Percentiles rank a stretch among this genome's conserved stretches.
Evolutionary conservation across 1,140 invertebrate genomes (phyloP).

Genomic region (Brachionus plicatilis): DNA sequence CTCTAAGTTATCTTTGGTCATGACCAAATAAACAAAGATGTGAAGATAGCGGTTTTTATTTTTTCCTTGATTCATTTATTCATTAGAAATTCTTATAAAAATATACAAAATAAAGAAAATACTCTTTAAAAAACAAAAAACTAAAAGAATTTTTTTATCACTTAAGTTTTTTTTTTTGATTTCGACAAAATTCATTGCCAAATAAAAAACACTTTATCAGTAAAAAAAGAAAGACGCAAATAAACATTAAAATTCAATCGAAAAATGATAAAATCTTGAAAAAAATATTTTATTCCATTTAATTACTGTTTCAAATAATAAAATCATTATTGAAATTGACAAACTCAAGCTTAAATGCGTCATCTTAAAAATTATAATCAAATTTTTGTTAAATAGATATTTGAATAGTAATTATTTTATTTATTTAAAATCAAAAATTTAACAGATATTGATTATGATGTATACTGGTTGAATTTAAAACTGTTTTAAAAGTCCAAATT

Average conservation of each 20-base stretch:
- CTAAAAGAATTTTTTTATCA: neutral
- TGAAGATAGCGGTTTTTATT: neutral
- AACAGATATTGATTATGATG: neutral
- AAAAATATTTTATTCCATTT: neutral
- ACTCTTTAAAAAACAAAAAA: neutral
- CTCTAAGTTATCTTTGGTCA: neutral
- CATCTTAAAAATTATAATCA: neutral
- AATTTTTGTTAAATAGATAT: neutral
- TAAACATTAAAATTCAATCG: neutral
- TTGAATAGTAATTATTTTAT: neutral
- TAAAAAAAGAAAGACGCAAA: neutral
- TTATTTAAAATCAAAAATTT: neutral
- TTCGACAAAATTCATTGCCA: neutral
- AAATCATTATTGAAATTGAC: neutral
- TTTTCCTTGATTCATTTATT: neutral
- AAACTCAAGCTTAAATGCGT: neutral
- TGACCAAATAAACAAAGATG: slow-evolving; percentile 13
- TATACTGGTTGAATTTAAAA: neutral
- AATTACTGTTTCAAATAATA: neutral
- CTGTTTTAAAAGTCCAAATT: neutral
- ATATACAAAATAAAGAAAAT: neutral
- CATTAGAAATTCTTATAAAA: neutral
- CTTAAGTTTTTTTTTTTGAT: neutral
- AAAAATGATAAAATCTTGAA: neutral
- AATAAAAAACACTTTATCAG: neutral